phyloP scores from a whole-genome alignment of 2,797 vertebrate genomes.

The Lacerta bilineata region DNA sequence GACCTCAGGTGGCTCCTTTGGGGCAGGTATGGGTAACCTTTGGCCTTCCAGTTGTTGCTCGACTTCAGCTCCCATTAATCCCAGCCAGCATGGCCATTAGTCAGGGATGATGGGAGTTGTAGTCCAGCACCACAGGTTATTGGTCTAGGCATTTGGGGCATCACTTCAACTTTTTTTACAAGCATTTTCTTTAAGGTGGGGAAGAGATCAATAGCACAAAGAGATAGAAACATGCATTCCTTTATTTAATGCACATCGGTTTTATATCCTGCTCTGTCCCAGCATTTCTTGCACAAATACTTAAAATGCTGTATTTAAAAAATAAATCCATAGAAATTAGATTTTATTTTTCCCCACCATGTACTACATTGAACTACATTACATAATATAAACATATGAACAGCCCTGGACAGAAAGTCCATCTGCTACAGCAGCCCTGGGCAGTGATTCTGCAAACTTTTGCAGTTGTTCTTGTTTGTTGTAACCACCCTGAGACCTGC shows the following conservation, averaged over 20 bases:
- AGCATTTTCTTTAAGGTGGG: neutral
- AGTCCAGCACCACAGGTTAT: neutral
- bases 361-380: too few relatives aligned
- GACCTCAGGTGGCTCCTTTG: neutral
- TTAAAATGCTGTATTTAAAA: neutral
- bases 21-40: too few relatives aligned
- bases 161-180: neutral
- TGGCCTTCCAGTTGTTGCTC: neutral
- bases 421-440: too few relatives aligned
- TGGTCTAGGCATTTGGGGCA: neutral
- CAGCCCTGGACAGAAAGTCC: neutral
- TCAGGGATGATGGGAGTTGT: neutral
- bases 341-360: neutral
- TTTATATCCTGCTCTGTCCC: neutral
- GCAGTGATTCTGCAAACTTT: too few relatives aligned
- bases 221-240: neutral
- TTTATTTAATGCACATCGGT: neutral
- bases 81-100: neutral
- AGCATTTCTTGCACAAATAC: neutral
- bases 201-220: neutral
- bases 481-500: neutral
- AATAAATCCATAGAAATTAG: neutral
- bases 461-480: neutral
- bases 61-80: neutral
- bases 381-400: neutral